Conservation (phyloP, 35 echinoderm and acorn worm genomes). For the Nesometra sesokonis region DNA sequence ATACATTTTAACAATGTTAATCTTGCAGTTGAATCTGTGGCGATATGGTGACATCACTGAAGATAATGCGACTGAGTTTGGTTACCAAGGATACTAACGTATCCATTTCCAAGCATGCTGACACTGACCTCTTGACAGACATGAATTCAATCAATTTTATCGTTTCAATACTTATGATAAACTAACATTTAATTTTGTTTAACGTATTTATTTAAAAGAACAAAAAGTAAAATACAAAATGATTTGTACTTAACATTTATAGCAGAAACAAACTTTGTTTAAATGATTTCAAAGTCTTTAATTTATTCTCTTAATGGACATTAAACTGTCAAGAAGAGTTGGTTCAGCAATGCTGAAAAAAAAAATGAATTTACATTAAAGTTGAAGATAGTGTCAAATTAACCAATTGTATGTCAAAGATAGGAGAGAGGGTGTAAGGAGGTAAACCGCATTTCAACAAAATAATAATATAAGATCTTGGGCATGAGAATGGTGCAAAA, state of each 20-base stretch:
- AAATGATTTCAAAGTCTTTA: too few species aligned
- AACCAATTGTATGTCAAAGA: neutral
- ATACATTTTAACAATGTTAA: conserved; percentile 12
- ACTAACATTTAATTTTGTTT: too few species aligned
- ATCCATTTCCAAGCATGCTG: neutral
- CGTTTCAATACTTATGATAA: too few species aligned
- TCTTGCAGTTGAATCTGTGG: conserved; percentile 93
- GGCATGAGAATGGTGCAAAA: too few species aligned
- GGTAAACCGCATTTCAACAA: neutral
- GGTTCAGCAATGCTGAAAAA: neutral
- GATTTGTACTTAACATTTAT: too few species aligned
- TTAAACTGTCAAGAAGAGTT: neutral
- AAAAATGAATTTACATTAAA: neutral
- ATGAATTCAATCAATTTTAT: neutral
- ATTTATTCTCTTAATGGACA: neutral
- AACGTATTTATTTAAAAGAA: too few species aligned
- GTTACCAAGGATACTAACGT: conserved; percentile 43
- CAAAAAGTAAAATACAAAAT: too few species aligned
- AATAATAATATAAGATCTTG: too few species aligned
- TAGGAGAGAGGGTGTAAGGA: neutral
- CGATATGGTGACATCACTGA: conserved; percentile 97
- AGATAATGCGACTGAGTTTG: conserved; percentile 92
- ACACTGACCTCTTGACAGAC: neutral
- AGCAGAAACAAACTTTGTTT: too few species aligned
- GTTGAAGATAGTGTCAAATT: neutral